A percentile compares a stretch with the other conserved stretches of the same genome.
These are phyloP conservation scores for Atlantisia rogersi DNA, from an alignment of 2,113 vertebrate species.

Conservation along the genomic window DNA sequence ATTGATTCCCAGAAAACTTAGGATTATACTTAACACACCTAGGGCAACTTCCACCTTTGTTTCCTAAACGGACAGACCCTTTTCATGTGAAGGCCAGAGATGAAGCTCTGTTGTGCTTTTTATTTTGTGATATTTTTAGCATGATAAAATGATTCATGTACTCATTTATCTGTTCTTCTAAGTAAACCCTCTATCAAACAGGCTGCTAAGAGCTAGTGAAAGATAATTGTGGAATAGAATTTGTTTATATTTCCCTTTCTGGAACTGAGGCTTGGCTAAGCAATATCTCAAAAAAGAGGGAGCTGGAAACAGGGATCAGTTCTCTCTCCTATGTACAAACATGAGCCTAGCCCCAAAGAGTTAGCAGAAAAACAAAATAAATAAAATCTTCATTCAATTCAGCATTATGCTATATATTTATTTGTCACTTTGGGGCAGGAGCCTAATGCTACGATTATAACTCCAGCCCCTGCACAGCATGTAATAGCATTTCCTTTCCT, in stretches of 20 bases:
- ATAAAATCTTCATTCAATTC: neutral
- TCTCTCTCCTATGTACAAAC: neutral
- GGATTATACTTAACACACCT: slow-evolving; percentile 25
- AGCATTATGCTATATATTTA: neutral
- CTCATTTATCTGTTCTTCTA: neutral
- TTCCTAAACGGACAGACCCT: neutral
- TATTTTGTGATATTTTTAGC: slow-evolving; percentile 9
- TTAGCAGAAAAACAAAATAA: neutral
- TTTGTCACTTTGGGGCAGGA: neutral
- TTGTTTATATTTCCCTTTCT: slow-evolving; percentile 5
- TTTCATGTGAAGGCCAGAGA: neutral
- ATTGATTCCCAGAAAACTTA: slow-evolving; percentile 36
- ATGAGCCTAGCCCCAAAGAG: neutral
- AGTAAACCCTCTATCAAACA: slow-evolving; percentile 11
- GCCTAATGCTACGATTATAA: neutral
- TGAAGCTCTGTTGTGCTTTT: neutral
- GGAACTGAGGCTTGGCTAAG: neutral
- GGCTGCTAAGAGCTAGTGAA: neutral
- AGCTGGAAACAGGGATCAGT: neutral
- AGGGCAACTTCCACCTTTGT: slow-evolving; percentile 37
- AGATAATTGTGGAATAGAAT: neutral
- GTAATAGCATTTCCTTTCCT: neutral
- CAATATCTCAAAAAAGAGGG: neutral
- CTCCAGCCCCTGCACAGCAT: neutral
- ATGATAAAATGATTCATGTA: neutral